These are phyloP conservation scores for Planiliza haematocheilus DNA, from an alignment of 2,113 vertebrate species.

Conservation along the genomic window DNA sequence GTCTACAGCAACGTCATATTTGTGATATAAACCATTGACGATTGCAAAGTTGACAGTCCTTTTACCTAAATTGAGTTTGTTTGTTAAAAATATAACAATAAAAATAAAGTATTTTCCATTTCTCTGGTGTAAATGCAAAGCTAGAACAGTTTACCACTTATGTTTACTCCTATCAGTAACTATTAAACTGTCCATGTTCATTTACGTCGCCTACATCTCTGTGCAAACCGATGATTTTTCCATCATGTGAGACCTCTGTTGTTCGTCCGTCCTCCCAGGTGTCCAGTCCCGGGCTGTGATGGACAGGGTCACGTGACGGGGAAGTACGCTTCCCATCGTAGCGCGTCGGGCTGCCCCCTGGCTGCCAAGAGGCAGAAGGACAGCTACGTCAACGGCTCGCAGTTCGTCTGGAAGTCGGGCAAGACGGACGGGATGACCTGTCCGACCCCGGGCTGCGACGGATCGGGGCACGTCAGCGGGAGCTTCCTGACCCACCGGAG, in stretches of 20 bases:
- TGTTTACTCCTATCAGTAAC: neutral
- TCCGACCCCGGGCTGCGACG: conserved; percentile 96
- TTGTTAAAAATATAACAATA: too few relatives aligned
- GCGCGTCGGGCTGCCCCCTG: conserved; percentile 95
- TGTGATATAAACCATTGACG: too few relatives aligned
- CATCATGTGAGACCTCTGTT: too few relatives aligned
- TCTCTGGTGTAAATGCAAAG: too few relatives aligned
- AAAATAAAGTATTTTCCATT: too few relatives aligned
- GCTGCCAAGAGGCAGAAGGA: conserved; percentile 98
- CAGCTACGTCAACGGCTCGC: conserved; percentile 90
- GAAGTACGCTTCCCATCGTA: conserved; percentile 98
- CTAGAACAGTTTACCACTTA: too few relatives aligned
- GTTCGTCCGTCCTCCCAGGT: conserved; percentile 85
- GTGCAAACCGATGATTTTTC: too few relatives aligned
- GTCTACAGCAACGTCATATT: too few relatives aligned
- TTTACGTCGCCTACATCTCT: too few relatives aligned
- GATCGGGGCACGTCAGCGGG: conserved; percentile 96
- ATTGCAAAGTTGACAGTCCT: too few relatives aligned
- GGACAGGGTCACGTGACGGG: conserved; percentile 98
- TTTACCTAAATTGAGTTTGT: too few relatives aligned
- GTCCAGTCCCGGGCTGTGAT: conserved; percentile 96
- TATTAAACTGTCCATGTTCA: neutral
- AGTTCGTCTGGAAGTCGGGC: conserved; percentile 96
- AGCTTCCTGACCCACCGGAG: conserved; percentile 98
- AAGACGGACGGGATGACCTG: conserved; percentile 98